A percentile compares a stretch with the other conserved stretches of the same genome.
Evolutionary conservation across 2,113 vertebrate genomes (phyloP).

Genomic region (Corapipo altera): DNA sequence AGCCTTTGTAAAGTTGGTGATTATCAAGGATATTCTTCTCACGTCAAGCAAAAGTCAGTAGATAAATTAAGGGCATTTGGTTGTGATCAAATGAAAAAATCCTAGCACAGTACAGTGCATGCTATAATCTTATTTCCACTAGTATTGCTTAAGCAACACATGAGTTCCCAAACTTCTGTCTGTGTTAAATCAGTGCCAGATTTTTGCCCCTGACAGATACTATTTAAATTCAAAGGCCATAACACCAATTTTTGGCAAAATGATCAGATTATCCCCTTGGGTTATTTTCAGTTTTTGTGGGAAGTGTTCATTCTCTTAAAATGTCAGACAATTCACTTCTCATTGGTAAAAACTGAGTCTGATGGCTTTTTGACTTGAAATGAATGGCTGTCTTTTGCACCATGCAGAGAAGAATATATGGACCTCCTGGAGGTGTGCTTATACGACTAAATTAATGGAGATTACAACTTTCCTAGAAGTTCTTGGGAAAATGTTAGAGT

Average conservation of each 20-base stretch:
- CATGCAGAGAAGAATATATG: not conserved
- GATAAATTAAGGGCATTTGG: not conserved
- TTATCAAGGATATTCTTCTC: not conserved
- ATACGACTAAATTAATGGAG: not conserved
- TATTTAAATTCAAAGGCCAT: not conserved
- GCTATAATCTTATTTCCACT: not conserved
- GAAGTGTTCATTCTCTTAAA: slow-evolving; percentile 8
- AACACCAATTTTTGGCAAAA: not conserved
- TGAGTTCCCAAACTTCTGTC: not conserved
- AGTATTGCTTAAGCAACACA: not conserved
- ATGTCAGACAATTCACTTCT: slow-evolving; percentile 2
- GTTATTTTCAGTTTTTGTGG: not conserved
- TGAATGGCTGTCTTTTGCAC: not conserved
- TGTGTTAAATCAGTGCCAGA: not conserved
- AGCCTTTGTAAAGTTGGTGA: not conserved
- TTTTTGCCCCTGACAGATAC: not conserved
- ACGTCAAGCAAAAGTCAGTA: not conserved
- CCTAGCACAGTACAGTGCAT: not conserved
- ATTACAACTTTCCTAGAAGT: not conserved
- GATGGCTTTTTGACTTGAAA: not conserved
- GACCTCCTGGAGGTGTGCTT: not conserved
- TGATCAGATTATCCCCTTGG: not conserved
- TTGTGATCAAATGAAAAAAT: not conserved
- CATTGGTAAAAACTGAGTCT: not conserved
- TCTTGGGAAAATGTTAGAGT: not conserved